Base-by-base conservation (phyloP, 2,888 invertebrate species). In the Eulithis prunata region DNA sequence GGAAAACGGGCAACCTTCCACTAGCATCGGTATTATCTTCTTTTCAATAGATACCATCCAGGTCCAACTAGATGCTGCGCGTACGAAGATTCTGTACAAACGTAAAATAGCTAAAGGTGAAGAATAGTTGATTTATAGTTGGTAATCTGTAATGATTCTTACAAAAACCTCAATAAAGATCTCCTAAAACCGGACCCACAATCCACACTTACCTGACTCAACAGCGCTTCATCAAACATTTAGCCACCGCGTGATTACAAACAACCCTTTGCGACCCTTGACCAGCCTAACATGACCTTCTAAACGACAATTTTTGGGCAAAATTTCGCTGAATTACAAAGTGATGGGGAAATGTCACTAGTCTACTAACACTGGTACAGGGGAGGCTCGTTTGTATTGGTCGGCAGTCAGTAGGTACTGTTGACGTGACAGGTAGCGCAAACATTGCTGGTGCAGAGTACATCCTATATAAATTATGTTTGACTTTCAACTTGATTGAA, bases 321-420 rank as follows among this genome's bases (percentile, higher is more conserved):
- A 67, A 60, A 66, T 47, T 64, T 57, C 54, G 58, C 69, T 46
- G 49, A 70, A 71, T 68, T 72, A 60, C 74, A 72, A 73, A 68
- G 75, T 67, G 71, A 56, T 43, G 68, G 69, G 72, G 73, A 67
- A 70, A 63, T 62, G n/a, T 11, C 53, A 63, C 49, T 58, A 73
- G 62, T 70, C 71, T 67, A 32, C n/a, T 4, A 73, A 73, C 45
- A 52, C 67, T 75, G 65, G 76, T 53, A 57, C 62, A 67, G 77
- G 76, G 70, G 64, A 53, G 32, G 49, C 12, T 47, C 67, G 67
- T 65, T 64, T 65, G 64, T 66, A 66, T 57, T 65, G 64, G 71
- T 68, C 66, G 59, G 58, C 59, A 69, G 64, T 72, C 67, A 73
- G 21, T 21, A 21, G 21, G 69, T 55, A 63, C 60, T 66, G 66